These are phyloP conservation scores for Carposina sasakii DNA, from an alignment of 1,140 invertebrate species.

Conservation along the genomic window DNA sequence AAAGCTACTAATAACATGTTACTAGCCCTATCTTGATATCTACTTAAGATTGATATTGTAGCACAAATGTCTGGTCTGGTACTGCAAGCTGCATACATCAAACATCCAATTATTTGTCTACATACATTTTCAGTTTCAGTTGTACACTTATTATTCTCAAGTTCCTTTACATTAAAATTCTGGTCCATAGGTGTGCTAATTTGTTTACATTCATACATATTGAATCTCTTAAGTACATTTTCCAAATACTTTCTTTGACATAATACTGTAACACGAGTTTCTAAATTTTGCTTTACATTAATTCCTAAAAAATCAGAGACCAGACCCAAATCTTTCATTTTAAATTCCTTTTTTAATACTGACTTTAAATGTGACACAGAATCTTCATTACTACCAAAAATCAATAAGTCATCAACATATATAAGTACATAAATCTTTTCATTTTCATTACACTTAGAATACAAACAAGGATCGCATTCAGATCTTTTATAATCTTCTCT, in stretches of 20 bases:
- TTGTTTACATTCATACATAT: conserved; percentile 47
- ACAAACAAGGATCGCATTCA: conserved; percentile 7
- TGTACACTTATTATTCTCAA: conserved; percentile 14
- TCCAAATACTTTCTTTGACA: conserved; percentile 43
- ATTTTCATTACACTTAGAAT: not conserved
- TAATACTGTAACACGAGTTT: conserved; percentile 27
- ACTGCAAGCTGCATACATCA: conserved; percentile 33
- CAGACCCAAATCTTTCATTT: conserved; percentile 37
- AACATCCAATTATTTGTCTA: conserved; percentile 29
- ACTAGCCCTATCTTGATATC: conserved; percentile 29
- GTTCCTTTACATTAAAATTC: conserved; percentile 28
- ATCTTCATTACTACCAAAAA: conserved; percentile 13
- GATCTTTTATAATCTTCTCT: conserved; percentile 2
- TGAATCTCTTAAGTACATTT: conserved; percentile 41
- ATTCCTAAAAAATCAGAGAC: conserved; percentile 41
- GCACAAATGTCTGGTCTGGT: conserved; percentile 36
- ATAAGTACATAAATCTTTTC: conserved; percentile 13
- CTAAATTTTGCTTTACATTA: conserved; percentile 37
- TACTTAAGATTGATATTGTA: conserved; percentile 31
- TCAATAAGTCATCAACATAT: conserved; percentile 37
- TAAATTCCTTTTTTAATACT: conserved; percentile 25
- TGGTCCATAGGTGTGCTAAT: conserved; percentile 38
- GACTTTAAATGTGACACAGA: conserved; percentile 19
- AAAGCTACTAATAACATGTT: conserved; percentile 17
- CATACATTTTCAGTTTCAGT: conserved; percentile 21